Evolutionary conservation across 2,113 vertebrate species (phyloP), one percentile per base, ranked within the genome.

Genomic region (Boulengeromyrus knoepffleri): DNA sequence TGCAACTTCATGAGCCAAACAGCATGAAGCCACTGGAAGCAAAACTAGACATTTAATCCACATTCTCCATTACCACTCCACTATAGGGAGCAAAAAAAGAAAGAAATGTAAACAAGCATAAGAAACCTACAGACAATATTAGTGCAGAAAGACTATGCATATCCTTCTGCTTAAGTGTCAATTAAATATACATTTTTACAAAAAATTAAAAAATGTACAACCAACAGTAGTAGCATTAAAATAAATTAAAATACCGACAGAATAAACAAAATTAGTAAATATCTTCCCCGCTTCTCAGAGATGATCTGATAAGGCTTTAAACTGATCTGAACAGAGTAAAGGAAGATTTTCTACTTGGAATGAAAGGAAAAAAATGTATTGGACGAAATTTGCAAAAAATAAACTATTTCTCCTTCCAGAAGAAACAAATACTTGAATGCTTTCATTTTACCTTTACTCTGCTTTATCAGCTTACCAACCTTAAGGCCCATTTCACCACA

Each of bases 101-200:
- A n/a, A 74, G 15, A 42, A 19, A 80, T 80, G 17, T 39, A 80
- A 85, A 85, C 21, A 45, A 47, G 39, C 24, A 47, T 85, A 85
- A 85, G 21, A 85, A 85, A 47, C 24, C 45, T 85, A 42, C 83
- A 85, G 3, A 21, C 7, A 46, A 47, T 85, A 85, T 85, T 46
- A 85, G 5, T 42, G 39, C 83, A 45, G 83, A n/a, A 39, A 77
- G 70, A 77, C 31, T 39, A 39, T 21, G 17, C n/a, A 47, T 21
- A 85, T 85, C 42, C 45, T 45, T 84, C 42, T 46, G 42, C 46
- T 49, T 47, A 85, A 27, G 39, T 85, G 19, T 46, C 21, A 85
- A 46, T 85, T 85, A n/a, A 85, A n/a, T 85, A 85, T 85, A 85
- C 42, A 85, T 47, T 85, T 85, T 47, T 47, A 85, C 42, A 85